phyloP scores from a whole-genome alignment of 2,797 vertebrate species.

The Lagocephalus sceleratus region DNA sequence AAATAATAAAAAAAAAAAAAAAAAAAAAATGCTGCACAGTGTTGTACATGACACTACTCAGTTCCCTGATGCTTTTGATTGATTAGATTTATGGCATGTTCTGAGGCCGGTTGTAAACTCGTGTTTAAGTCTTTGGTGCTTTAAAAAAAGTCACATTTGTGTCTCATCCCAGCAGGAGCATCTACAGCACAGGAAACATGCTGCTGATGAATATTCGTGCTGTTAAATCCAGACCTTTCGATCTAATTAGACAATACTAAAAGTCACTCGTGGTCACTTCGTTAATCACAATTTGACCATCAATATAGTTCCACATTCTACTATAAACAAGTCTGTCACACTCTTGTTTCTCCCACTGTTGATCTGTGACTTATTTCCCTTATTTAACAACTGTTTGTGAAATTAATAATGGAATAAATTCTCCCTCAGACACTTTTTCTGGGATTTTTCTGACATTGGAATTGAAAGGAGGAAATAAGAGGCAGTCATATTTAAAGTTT shows the following conservation, averaged over 20 bases:
- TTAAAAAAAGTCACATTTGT: constrained; percentile 24
- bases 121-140: not conserved
- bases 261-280: constrained; percentile 7
- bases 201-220: not conserved
- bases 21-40: constrained; percentile 42
- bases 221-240: constrained; percentile 12
- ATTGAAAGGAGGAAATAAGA: not conserved
- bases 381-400: constrained; percentile 76
- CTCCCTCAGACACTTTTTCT: constrained; percentile 41
- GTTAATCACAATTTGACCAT: constrained; percentile 15
- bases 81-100: constrained; percentile 29
- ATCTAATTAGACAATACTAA: constrained; percentile 3
- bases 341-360: constrained; percentile 42
- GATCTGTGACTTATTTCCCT: constrained; percentile 64
- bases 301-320: constrained; percentile 14
- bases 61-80: constrained; percentile 23
- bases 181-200: constrained; percentile 1
- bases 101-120: constrained; percentile 4
- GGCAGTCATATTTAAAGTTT: not conserved
- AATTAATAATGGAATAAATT: constrained; percentile 65
- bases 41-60: constrained; percentile 22
- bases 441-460: constrained; percentile 27
- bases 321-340: constrained; percentile 32
- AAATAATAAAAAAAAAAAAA: too few relatives aligned
- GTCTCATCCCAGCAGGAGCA: constrained; percentile 12